Percentiles rank a stretch among this genome's conserved stretches.
These are phyloP conservation scores for Xiphophorus couchianus DNA, from an alignment of 2,113 vertebrate species.

Conservation along the genomic window DNA sequence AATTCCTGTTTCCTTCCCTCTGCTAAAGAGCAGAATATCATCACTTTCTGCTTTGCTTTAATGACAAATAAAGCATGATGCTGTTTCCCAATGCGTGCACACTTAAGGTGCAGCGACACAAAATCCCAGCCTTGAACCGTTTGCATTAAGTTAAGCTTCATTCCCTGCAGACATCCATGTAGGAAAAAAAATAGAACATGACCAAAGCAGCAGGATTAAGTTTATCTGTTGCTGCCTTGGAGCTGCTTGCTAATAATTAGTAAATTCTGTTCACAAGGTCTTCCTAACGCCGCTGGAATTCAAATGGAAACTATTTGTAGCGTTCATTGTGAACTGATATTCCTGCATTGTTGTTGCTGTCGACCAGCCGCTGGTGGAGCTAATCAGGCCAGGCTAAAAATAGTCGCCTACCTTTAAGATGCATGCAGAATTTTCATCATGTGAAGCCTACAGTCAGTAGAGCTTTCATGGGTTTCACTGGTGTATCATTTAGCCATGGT, in stretches of 20 bases:
- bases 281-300: background rate
- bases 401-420: constrained; percentile 43
- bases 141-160: background rate
- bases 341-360: constrained; percentile 11
- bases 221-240: background rate
- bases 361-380: constrained; percentile 38
- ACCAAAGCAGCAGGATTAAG: background rate
- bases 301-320: background rate
- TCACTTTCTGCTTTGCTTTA: constrained; percentile 5
- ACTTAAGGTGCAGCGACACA: background rate
- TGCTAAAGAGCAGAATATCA: constrained; percentile 28
- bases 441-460: constrained; percentile 14
- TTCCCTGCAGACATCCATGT: background rate
- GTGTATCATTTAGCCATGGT: no score
- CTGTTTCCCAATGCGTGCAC: constrained; percentile 42
- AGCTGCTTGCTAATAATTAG: background rate
- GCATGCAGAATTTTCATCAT: constrained; percentile 32
- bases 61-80: constrained; percentile 9
- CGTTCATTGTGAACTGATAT: background rate
- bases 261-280: background rate
- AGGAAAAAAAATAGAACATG: background rate
- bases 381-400: constrained; percentile 61
- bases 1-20: constrained; percentile 21
- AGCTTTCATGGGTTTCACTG: background rate
- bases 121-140: background rate